Evolutionary conservation across 2,888 invertebrate genomes (phyloP), one percentile per base, ranked within the genome.

Genomic region (Meta bourneti): DNA sequence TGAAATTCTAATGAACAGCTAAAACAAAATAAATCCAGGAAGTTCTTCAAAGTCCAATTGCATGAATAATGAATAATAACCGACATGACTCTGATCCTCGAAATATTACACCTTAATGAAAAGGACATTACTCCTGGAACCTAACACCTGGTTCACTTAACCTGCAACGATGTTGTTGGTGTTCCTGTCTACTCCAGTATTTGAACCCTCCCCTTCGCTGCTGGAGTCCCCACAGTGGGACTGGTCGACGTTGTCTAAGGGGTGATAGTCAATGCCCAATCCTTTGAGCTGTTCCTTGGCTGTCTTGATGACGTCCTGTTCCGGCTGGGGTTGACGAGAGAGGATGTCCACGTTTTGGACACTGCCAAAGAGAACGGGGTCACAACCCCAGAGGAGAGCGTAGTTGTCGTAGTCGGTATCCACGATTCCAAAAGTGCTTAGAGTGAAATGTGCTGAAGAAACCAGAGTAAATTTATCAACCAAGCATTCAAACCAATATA

Each of bases 301-400:
- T 6, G 72, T 69, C 13, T 84, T 89, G 13, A 92, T 69, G 71
- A 79, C 49, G 6, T 92, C 85, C 5, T 19, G 16, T 9, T 75
- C 54, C 2, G 61, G 74, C 1, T 16, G 52, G 8, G 88, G 48
- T 7, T 70, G 34, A 11, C 92, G 54, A 1, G 92, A 69, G 0
- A 79, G 49, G 19, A 92, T 77, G 74, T 92, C 92, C 0, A 92
- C 77, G 61, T 92, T 92, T 34, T 92, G 92, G 20, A 92, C 84
- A 49, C 89, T 92, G 7, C 92, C 92, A 16, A 92, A 89, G 0
- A 92, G 77, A 6, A 92, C 89, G 1, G 92, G 92, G 49, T 92
- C 92, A 19, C 92, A 92, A 34, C 92, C 92, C 92, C 92, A 92
- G 1, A 92, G 20, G 7, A 92, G 69, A 16, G 92, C 92, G 74